Base-by-base conservation (phyloP, 2,888 invertebrate genomes). In the Spisula subtruncata region DNA sequence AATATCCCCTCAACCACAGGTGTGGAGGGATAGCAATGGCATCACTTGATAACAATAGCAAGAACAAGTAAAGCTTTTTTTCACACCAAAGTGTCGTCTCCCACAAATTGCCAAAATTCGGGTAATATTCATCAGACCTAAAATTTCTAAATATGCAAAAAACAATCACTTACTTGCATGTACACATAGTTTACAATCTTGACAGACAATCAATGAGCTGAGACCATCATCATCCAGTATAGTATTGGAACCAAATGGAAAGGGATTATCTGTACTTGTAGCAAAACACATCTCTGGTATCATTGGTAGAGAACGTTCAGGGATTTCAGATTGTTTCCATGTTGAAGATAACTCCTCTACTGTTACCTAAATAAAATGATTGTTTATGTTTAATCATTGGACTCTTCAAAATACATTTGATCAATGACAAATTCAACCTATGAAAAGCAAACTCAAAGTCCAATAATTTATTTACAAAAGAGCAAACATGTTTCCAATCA, bases 181-280 rank as follows among this genome's bases (percentile, higher is more conserved):
- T 18, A 98, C 97, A 91, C 97, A 97, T 14, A 98, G 97, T 91
- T 97, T 96, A 95, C 98, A 98, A 79, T 97, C 96, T 54, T 97
- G 95, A 94, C 98, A 98, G n/a, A 97, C 96, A 16, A 97, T 94
- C 46, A 98, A 96, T 41, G 95, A 94, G 86, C 97, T 97, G 5
- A 94, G 93, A 0, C 96, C 96, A 87, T 96, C 95, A 6, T 94
- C 92, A 75, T 96, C 96, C 16, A 96, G 87, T 16, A 92, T 75
- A 12, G 94, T 92, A 85, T 94, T 94, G 32, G 89, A 92, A 75
- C 93, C 95, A 81, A 94, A 92, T 56, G 95, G 95, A 29, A 87
- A 93, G 8, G 94, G 94, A 86, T 94, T 95, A 35, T 92, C 93
- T 66, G 94, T 93, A 91, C 95, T 95, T 54, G 95, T 95, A 51